These are phyloP conservation scores for Torymus auratus DNA, from an alignment of 2,888 invertebrate species.

Conservation along the genomic window DNA sequence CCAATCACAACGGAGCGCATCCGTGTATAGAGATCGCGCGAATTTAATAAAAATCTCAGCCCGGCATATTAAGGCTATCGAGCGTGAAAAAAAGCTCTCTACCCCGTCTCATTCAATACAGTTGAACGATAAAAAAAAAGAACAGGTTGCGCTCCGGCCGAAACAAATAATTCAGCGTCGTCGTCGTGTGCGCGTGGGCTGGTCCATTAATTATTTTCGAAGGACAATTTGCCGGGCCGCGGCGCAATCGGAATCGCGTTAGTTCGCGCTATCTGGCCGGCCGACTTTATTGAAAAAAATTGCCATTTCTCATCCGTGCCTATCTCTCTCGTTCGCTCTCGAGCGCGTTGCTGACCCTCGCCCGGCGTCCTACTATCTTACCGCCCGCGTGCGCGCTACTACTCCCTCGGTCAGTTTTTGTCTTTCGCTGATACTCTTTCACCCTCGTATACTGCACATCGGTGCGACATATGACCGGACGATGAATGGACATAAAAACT, in stretches of 20 bases:
- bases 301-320: slow-evolving; percentile 44
- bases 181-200: no score
- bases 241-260: slow-evolving; percentile 48
- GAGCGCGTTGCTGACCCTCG: neutral
- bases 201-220: slow-evolving; percentile 52
- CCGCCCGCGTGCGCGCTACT: no score
- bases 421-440: no score
- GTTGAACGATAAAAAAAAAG: slow-evolving; percentile 6
- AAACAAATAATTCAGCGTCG: slow-evolving; percentile 31
- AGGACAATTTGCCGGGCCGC: slow-evolving; percentile 42
- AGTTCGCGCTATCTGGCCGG: slow-evolving; percentile 20
- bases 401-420: no score
- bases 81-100: neutral
- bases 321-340: slow-evolving; percentile 17
- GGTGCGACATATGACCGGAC: no score
- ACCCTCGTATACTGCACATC: no score
- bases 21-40: no score
- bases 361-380: neutral
- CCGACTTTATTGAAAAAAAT: slow-evolving; percentile 48
- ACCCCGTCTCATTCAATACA: neutral
- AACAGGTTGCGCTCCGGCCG: neutral
- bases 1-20: no score
- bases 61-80: neutral
- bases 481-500: no score
- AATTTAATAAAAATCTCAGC: neutral